phyloP scores from a whole-genome alignment of 2,797 vertebrate genomes.

The Clarias platycephalus region DNA sequence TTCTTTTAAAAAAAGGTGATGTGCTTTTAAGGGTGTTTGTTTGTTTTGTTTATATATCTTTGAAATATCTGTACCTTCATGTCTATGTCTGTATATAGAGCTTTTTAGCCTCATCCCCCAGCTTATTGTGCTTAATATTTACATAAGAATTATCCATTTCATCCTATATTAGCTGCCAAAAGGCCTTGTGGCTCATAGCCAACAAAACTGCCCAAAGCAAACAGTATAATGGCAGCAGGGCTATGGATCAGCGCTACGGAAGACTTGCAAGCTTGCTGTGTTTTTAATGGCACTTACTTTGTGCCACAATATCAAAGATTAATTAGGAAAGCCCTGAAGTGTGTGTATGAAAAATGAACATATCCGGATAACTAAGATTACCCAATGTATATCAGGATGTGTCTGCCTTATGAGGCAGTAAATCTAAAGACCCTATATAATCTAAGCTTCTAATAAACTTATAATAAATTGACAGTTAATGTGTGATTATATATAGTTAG shows the following conservation, averaged over 20 bases:
- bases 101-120: constrained; percentile 1
- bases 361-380: not conserved
- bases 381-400: not conserved
- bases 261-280: constrained; percentile 53
- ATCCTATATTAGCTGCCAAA: constrained; percentile 64
- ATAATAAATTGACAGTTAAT: not conserved
- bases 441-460: not conserved
- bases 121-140: constrained; percentile 56
- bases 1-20: not conserved
- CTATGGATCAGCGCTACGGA: constrained; percentile 39
- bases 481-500: not conserved
- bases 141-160: constrained; percentile 64
- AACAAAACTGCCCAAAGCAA: constrained; percentile 64
- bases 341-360: constrained; percentile 33
- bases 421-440: not conserved
- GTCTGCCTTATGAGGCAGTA: not conserved
- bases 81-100: not conserved
- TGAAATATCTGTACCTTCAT: not conserved
- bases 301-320: constrained; percentile 34
- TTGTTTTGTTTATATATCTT: not conserved
- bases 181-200: constrained; percentile 60
- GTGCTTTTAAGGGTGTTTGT: not conserved
- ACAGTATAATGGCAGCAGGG: constrained; percentile 52
- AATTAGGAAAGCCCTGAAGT: constrained; percentile 27
- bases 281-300: constrained; percentile 58